Evolutionary conservation across 1,140 invertebrate genomes (phyloP).

Genomic region (Panulirus ornatus): DNA sequence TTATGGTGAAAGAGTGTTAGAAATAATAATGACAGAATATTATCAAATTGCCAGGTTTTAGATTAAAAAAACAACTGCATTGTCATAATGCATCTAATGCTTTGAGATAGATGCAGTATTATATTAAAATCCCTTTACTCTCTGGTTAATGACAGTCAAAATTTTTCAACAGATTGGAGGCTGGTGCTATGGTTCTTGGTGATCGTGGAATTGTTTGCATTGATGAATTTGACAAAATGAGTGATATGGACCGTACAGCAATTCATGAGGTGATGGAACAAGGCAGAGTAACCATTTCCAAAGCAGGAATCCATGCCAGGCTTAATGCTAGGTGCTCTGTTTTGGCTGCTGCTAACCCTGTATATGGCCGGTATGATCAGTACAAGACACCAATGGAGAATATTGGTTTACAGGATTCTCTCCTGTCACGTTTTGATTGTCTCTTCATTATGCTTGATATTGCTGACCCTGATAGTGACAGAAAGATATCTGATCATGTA

Average conservation of each 20-base stretch:
- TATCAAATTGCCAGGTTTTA: no score
- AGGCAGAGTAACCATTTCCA: conserved; percentile 95
- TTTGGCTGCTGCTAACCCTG: conserved; percentile 99
- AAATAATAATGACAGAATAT: no score
- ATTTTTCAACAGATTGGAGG: conserved; percentile 87
- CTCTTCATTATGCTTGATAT: conserved; percentile 98
- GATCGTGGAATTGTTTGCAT: conserved; percentile 99
- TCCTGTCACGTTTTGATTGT: conserved; percentile 98
- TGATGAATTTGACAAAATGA: conserved; percentile 99
- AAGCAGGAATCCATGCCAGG: conserved; percentile 98
- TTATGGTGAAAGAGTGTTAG: no score
- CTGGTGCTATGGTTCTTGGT: conserved; percentile 99
- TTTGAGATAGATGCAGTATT: no score
- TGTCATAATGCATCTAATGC: no score
- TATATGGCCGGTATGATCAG: conserved; percentile 98
- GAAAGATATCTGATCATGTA: conserved; percentile 96
- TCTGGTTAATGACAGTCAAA: no score
- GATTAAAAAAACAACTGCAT: no score
- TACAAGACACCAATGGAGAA: conserved; percentile 99
- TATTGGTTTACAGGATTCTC: conserved; percentile 98
- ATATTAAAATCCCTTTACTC: no score
- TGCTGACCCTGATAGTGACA: conserved; percentile 93
- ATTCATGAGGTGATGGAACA: conserved; percentile 91
- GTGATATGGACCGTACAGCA: conserved; percentile 98
- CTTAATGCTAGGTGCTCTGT: conserved; percentile 99